Base-by-base conservation (phyloP, 2,797 vertebrate species). In the Epinephelus coioides region DNA sequence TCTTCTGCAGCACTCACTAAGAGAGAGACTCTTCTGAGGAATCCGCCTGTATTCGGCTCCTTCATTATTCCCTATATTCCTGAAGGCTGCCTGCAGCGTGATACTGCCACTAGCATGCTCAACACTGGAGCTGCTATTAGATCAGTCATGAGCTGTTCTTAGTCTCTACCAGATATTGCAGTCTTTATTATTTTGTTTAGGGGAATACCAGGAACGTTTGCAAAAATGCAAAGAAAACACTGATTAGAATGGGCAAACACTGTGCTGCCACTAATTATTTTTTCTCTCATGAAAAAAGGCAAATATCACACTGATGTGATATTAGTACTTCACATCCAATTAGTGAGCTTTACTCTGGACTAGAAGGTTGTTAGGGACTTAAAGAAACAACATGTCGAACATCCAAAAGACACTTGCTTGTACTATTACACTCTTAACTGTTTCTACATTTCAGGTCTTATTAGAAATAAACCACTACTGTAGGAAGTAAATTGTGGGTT, bases 21-120 rank as follows among this genome's bases (percentile, higher is more conserved):
- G 57, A 49, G 17, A 49, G 57, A 25, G 38, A 74, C 78, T 79
- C 19, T 30, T 62, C 18, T 64, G 61, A 53, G 49, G 40, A 71
- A 34, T 74, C 57, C 71, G 72, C 43, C 67, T 70, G 71, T 18
- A 65, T 78, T 83, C 61, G 65, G 27, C 73, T 79, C 53, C 53
- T 73, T 90, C 70, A 80, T 90, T 88, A 86, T 69, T 86, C 70
- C 73, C 64, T 55, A 61, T 78, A 61, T 82, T 77, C 81, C 82
- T 76, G 76, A 80, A 78, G 73, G 69, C 73, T 63, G 88, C 84
- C 87, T 84, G 71, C 83, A 87, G 86, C 69, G 0, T 76, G 61
- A 76, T 43, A 66, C 53, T 59, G 79, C 83, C 80, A 79, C 68
- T 43, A 76, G 84, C 82, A 51, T 6, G 65, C 80, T 88, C 59